Evolutionary conservation across 2,888 invertebrate genomes (phyloP), one percentile per base, ranked within the genome.

Genomic region (Chaetoderma sp.): DNA sequence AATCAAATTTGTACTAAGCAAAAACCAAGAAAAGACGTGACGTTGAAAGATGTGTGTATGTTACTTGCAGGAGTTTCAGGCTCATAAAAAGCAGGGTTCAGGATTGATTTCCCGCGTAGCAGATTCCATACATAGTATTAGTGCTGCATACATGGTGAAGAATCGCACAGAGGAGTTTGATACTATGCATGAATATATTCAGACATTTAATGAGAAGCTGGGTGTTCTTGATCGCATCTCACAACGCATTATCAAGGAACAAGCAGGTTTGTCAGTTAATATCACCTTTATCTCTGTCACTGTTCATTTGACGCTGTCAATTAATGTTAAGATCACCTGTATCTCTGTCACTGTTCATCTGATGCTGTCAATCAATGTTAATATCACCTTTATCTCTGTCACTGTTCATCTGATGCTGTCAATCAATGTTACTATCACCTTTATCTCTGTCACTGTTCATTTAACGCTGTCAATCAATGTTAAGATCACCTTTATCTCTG

Each of bases 141-240:
- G 89, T 8, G 87, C 86, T 45, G 86, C 88, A 44, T 89, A 89
- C 63, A 88, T 88, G 73, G 86, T 90, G 75, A 90, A 90, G 80
- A 89, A 89, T 67, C 88, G 89, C 58, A 87, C 89, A 69, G 86
- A 89, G 16, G 92, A 92, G 81, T 91, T 92, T 80, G 90, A 91
- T 66, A 88, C 89, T 74, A 88, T 90, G 72, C 89, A 89, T 71
- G 89, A 89, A 52, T 92, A 92, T 79, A 88, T 91, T 67, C 87
- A 84, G 56, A 86, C 88, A 21, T 85, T 92, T 63, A 87, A 89
- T 8, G 91, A 92, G 71, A 92, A 92, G 80, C 84, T 92, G 32
- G 81, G 84, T 0, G 88, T 89, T 10, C 88, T 92, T 65, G 91
- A 92, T 75, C 89, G 90, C 76, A 90, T 92, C 71, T 89, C 90